Percentiles rank a stretch among this genome's conserved stretches.
Conservation (phyloP, 2,888 invertebrate genomes). For the Yponomeuta evonymella region DNA sequence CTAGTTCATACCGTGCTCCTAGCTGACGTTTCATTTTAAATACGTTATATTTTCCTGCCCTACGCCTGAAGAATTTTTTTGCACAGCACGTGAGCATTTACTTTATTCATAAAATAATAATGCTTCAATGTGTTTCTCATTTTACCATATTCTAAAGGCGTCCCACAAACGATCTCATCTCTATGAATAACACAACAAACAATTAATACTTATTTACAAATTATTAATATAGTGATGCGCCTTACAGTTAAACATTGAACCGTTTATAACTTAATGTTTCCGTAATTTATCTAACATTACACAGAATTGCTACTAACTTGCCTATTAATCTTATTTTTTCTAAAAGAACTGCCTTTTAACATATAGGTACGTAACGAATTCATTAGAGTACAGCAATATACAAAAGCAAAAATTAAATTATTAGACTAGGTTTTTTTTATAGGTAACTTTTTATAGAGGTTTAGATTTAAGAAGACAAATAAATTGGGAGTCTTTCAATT, state of each 20-base stretch:
- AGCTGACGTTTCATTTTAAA: conserved; percentile 29
- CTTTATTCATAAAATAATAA: background rate
- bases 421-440: conserved; percentile 58
- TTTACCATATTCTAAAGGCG: background rate
- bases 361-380: background rate
- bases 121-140: background rate
- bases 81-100: too few relatives aligned
- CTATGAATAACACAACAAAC: conserved; percentile 1
- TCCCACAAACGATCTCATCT: background rate
- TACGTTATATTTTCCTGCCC: background rate
- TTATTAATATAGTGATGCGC: background rate
- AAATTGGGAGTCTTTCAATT: background rate
- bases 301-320: background rate
- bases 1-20: conserved; percentile 69
- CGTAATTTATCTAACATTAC: conserved; percentile 4
- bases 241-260: conserved; percentile 6
- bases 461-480: background rate
- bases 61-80: background rate
- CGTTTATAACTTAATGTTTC: background rate
- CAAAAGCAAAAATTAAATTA: conserved; percentile 54
- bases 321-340: background rate
- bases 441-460: conserved; percentile 44
- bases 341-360: background rate
- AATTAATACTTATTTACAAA: conserved; percentile 11
- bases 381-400: conserved; percentile 35